Evolutionary conservation across 2,113 vertebrate genomes (phyloP).

Genomic region (Microcebus lehilahytsara): DNA sequence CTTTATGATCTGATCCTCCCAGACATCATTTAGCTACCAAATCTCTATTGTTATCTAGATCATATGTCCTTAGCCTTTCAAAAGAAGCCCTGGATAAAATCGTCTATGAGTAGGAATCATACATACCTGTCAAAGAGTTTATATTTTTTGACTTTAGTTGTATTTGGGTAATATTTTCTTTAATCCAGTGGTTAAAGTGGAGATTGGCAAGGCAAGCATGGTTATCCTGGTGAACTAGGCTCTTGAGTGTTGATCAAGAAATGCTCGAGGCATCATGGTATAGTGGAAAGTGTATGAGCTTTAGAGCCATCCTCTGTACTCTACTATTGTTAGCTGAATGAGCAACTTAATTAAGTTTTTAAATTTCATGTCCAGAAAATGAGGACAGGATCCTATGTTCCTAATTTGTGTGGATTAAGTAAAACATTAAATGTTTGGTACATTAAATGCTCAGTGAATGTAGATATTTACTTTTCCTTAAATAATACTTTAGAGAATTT

Average conservation of each 20-base stretch:
- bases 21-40: neutral
- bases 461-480: neutral
- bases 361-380: conserved; percentile 18
- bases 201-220: neutral
- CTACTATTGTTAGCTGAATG: neutral
- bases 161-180: neutral
- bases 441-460: neutral
- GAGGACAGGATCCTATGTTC: neutral
- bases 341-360: neutral
- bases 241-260: conserved; percentile 15
- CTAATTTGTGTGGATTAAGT: neutral
- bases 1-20: conserved; percentile 3
- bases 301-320: neutral
- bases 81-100: neutral
- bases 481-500: neutral
- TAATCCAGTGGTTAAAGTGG: neutral
- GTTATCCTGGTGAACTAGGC: neutral
- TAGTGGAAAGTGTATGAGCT: neutral
- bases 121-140: neutral
- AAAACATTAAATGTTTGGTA: neutral
- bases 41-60: neutral
- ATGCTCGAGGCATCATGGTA: neutral
- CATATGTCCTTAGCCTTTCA: neutral
- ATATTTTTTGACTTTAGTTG: neutral
- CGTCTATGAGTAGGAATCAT: neutral